Conservation (phyloP, 2,888 invertebrate genomes). For the Epistrophe eligans region DNA sequence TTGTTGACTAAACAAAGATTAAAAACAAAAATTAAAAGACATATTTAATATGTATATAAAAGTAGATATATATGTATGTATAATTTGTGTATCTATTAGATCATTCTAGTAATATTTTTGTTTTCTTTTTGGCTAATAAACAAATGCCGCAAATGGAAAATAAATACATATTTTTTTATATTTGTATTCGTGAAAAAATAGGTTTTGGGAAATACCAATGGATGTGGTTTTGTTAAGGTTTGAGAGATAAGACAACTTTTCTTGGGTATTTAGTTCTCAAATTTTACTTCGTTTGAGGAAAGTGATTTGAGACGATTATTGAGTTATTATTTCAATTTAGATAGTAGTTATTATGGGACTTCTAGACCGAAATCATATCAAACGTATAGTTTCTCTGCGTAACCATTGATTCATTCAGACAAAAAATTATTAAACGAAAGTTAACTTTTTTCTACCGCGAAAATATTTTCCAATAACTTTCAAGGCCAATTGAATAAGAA, state of each 20-base stretch:
- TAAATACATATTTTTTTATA: constrained; percentile 17
- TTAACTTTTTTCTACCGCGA: no score
- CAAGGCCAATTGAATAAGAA: no score
- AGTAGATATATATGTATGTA: neutral
- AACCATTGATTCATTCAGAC: no score
- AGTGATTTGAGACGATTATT: no score
- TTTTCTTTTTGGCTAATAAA: constrained; percentile 49
- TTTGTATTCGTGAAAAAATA: constrained; percentile 3
- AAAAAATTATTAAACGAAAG: no score
- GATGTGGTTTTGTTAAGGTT: constrained; percentile 19
- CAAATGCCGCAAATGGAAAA: constrained; percentile 31
- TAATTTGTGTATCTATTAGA: constrained; percentile 5
- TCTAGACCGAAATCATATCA: no score
- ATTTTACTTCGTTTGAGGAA: neutral
- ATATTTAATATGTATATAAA: neutral
- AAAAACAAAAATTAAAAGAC: neutral
- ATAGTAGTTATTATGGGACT: no score
- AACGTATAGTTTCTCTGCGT: no score
- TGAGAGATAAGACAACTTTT: constrained; percentile 19
- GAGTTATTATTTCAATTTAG: no score
- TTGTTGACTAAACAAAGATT: constrained; percentile 12
- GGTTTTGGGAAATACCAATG: constrained; percentile 50
- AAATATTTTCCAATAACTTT: no score
- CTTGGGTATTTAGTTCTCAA: constrained; percentile 32
- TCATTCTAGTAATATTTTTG: neutral